Evolutionary conservation across 1,140 invertebrate genomes (phyloP), one percentile per base, ranked within the genome.

Genomic region (Homalodisca vitripennis): DNA sequence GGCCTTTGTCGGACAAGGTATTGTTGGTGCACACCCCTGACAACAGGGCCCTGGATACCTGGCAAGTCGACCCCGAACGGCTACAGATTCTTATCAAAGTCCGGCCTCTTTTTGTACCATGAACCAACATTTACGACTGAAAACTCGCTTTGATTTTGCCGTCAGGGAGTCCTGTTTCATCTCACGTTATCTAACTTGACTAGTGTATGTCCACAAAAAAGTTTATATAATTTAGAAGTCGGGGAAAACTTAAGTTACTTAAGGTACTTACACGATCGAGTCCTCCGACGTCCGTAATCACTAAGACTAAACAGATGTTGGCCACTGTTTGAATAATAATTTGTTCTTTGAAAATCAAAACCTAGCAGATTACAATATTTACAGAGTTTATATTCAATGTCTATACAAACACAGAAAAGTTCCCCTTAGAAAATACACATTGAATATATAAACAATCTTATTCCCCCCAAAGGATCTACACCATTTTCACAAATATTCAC

Each of bases 401-500:
- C 41, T 66, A 46, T 66, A 60, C 55, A 66, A 71, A 73, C 72
- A 73, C 68, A 69, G 66, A 62, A n/a, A 68, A 64, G 66, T 51
- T 57, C 69, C 69, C 72, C 67, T 71, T 73, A 73, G 60, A 73
- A 73, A 73, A 73, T 73, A 71, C 69, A 73, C 72, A 73, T 70
- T 51, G 70, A 73, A 69, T 71, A 71, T 73, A 73, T 66, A 73
- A 71, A 71, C 57, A 41, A 55, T 69, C 62, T 69, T 63, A 64
- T 73, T 27, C 66, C 64, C 31, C 46, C 53, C 46, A 30, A 62
- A 57, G 13, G 53, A 55, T 29, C 53, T 55, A 68, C 55, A 67
- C 68, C 67, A 71, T 46, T 41, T 71, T 70, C 67, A 67, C 70
- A 70, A 69, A 71, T 64, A 73, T 48, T 67, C 62, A 71, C 55